Percentiles rank a stretch among this genome's conserved stretches.
phyloP scores from a whole-genome alignment of 2,888 invertebrate species.

The Parnassius smintheus region DNA sequence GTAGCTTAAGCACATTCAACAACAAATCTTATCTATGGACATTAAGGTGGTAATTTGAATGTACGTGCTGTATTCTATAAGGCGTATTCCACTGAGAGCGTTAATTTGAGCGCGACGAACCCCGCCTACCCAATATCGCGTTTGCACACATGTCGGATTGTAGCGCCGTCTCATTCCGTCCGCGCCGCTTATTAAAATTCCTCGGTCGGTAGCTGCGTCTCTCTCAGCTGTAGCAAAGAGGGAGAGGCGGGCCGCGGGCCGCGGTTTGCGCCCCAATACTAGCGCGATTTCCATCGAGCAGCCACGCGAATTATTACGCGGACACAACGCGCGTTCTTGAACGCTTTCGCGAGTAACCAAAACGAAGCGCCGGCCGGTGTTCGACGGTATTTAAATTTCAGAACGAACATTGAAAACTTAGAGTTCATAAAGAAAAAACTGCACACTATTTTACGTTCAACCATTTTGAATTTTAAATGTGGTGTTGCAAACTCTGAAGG shows the following conservation, averaged over 20 bases:
- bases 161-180: slow-evolving; percentile 72
- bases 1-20: slow-evolving; percentile 29
- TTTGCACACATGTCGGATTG: slow-evolving; percentile 74
- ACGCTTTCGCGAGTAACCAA: slow-evolving; percentile 42
- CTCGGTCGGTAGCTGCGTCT: slow-evolving; percentile 74
- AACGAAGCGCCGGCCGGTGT: not conserved
- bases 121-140: slow-evolving; percentile 77
- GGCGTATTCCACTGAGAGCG: slow-evolving; percentile 73
- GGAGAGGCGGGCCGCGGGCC: slow-evolving; percentile 54
- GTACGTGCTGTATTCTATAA: slow-evolving; percentile 47
- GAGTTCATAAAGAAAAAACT: not conserved
- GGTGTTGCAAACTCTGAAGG: slow-evolving; percentile 10
- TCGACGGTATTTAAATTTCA: slow-evolving; percentile 13
- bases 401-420: slow-evolving; percentile 17
- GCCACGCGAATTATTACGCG: slow-evolving; percentile 73
- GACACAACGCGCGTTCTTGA: slow-evolving; percentile 51
- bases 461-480: not conserved
- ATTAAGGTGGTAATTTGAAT: slow-evolving; percentile 41
- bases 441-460: not conserved
- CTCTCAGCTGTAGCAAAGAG: slow-evolving; percentile 59
- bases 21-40: slow-evolving; percentile 33
- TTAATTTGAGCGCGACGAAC: slow-evolving; percentile 80
- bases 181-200: slow-evolving; percentile 81
- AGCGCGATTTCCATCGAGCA: slow-evolving; percentile 75
- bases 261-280: slow-evolving; percentile 71